A percentile compares a stretch with the other conserved stretches of the same genome.
Evolutionary conservation across 1,140 invertebrate species (phyloP).

Genomic region (Globodera rostochiensis): DNA sequence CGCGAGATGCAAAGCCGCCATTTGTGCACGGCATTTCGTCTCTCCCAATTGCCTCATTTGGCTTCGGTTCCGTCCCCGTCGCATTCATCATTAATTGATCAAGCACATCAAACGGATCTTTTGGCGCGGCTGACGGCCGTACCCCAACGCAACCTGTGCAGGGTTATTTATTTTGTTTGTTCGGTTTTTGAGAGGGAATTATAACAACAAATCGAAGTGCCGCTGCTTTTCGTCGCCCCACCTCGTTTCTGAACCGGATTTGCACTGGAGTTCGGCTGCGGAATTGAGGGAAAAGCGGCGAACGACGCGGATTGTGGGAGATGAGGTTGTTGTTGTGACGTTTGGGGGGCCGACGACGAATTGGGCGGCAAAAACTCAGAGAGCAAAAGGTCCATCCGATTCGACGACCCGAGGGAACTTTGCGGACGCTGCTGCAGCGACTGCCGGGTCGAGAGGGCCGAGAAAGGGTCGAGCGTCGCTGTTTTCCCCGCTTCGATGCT

Average conservation of each 20-base stretch:
- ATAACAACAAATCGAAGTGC: no score
- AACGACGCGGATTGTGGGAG: neutral
- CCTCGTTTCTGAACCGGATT: slow-evolving; percentile 20
- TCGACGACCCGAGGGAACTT: neutral
- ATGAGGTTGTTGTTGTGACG: neutral
- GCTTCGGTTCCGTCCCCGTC: neutral
- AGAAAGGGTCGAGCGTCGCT: slow-evolving; percentile 8
- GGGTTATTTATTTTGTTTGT: no score
- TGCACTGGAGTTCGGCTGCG: slow-evolving; percentile 14
- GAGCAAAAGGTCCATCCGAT: slow-evolving; percentile 22
- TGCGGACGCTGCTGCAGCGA: neutral
- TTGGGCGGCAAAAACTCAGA: slow-evolving; percentile 20
- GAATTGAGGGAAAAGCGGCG: slow-evolving; percentile 16
- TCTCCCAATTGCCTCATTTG: no score
- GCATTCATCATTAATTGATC: neutral
- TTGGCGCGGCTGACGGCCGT: neutral
- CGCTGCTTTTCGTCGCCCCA: neutral
- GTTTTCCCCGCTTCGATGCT: neutral
- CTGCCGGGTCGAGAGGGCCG: neutral
- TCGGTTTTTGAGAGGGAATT: no score
- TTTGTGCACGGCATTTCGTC: no score
- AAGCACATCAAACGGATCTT: slow-evolving; percentile 12
- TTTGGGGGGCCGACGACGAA: neutral
- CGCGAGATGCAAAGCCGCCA: no score
- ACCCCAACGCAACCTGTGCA: neutral